Conservation (phyloP, 2,888 invertebrate species). For the Mesorhabditis belari region DNA sequence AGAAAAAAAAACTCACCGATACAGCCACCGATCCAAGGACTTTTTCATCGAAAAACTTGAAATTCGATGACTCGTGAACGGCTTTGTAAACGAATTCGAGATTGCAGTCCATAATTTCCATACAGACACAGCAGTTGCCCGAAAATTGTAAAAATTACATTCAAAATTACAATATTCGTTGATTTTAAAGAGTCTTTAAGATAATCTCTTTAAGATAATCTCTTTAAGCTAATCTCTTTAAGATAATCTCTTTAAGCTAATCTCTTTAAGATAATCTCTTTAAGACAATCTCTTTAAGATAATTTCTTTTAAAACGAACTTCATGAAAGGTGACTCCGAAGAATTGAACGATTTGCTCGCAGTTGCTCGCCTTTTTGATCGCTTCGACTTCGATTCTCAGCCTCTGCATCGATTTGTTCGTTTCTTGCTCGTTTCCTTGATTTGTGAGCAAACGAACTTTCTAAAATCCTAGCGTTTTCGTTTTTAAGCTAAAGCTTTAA, state of each 20-base stretch:
- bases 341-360: constrained; percentile 67
- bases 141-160: no score
- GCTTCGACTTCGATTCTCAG: constrained; percentile 53
- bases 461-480: constrained; percentile 16
- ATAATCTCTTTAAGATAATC: background rate
- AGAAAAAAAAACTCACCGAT: constrained; percentile 63
- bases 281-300: no score
- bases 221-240: no score
- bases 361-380: constrained; percentile 55
- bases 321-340: constrained; percentile 96
- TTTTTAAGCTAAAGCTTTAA: no score
- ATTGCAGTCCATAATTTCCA: constrained; percentile 94
- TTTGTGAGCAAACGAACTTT: constrained; percentile 31
- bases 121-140: constrained; percentile 96
- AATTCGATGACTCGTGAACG: constrained; percentile 12
- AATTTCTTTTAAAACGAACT: constrained; percentile 58
- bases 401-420: constrained; percentile 32
- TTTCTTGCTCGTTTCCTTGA: constrained; percentile 33
- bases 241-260: no score
- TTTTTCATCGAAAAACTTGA: constrained; percentile 80
- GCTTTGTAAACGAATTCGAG: constrained; percentile 67
- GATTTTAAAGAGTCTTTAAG: background rate
- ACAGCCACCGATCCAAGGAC: constrained; percentile 93
- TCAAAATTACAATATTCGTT: background rate
- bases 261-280: background rate